Conservation (phyloP, 2,113 vertebrate species). For the Odocoileus hemionus region DNA sequence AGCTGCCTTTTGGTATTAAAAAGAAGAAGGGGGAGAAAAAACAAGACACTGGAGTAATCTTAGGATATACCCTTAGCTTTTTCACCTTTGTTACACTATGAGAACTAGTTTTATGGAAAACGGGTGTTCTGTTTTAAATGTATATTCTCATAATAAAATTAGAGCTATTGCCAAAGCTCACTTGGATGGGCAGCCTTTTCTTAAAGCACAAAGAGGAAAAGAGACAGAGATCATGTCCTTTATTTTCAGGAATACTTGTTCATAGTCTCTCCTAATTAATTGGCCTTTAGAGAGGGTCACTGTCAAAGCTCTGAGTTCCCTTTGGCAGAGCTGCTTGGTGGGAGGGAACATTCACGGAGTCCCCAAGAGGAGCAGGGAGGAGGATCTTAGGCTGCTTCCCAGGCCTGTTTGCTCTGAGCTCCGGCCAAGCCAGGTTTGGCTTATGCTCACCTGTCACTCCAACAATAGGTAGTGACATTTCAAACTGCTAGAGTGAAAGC, state of each 20-base stretch:
- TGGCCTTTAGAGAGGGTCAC: not conserved
- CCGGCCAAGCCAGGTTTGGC: constrained; percentile 59
- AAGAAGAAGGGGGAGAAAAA: not conserved
- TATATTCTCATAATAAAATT: constrained; percentile 10
- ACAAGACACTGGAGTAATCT: not conserved
- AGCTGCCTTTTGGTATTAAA: not conserved
- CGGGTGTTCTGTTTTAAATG: not conserved
- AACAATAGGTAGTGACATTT: constrained; percentile 75
- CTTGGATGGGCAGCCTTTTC: not conserved
- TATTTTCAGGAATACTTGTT: not conserved
- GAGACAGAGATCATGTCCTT: not conserved
- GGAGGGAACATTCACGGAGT: not conserved
- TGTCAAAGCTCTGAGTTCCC: not conserved
- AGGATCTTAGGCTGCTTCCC: not conserved
- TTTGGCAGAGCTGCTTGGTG: not conserved
- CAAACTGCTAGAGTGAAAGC: constrained; percentile 77
- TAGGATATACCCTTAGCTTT: not conserved
- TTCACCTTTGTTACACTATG: not conserved
- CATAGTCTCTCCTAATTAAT: not conserved
- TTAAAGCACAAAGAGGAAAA: not conserved
- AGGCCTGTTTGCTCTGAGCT: constrained; percentile 10
- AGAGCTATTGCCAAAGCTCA: not conserved
- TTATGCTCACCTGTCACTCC: constrained; percentile 75
- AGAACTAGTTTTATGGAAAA: not conserved
- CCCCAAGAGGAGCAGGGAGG: rapidly evolving